Base-by-base conservation (phyloP, 1,140 invertebrate species). In the Drosophila serrata region DNA sequence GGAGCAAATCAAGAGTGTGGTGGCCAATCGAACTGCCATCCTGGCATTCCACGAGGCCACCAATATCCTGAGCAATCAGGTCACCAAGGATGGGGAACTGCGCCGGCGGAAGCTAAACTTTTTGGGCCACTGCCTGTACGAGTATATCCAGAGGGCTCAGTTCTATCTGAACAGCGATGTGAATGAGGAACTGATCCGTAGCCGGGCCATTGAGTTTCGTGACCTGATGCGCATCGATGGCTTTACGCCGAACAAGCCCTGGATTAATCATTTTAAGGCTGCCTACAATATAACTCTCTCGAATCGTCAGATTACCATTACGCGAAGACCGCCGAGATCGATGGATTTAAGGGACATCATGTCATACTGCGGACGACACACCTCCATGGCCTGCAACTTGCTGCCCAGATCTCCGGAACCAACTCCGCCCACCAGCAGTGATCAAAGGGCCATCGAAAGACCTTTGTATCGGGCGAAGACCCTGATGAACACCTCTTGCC, bases 1-100 rank as follows among this genome's bases (percentile, higher is more conserved):
- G 88, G 88, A 92, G 53, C 91, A 92, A 58, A 92, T 92, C 49
- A 92, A 92, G 37, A 92, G 81, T 61, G 91, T 92, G 6, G 64
- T 92, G 5, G n/a, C 68, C 4, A 92, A 92, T 61, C 82, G 91
- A 1, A 73, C 81, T 4, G 73, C 88, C 12, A 91, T 92, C 6
- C 49, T 92, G 62, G 75, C 85, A 39, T 92, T 87, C 56, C 78
- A 92, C 35, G 72, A 90, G 56, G 91, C 84, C 15, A 81, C 84
- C 5, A 53, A 61, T 7, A 45, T 59, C 1, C 43, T 65, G n/a
- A 75, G 61, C 42, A 68, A 67, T 11, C 53, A 65, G 13, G 67
- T 56, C 8, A 69, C 78, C 35, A 61, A 80, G 49, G 65, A 74
- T 9, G 57, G 74, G 49, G 82, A 90, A 56, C n/a, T 90, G 43